phyloP scores from a whole-genome alignment of 2,113 vertebrate genomes.

The Neodontobutis hainanensis region DNA sequence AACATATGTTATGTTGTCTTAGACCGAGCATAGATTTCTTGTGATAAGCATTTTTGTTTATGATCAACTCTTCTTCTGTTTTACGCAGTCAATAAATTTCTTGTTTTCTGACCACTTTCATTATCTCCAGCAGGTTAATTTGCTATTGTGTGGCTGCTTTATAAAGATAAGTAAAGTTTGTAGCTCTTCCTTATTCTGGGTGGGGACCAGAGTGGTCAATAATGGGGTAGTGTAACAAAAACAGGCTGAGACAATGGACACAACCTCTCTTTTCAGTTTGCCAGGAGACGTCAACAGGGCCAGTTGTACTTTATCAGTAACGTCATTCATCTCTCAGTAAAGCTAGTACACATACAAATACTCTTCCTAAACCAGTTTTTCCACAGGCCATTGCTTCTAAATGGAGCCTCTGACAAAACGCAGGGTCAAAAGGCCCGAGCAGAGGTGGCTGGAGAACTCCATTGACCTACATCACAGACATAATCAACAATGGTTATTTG shows the following conservation, averaged over 20 bases:
- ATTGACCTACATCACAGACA: slow-evolving; percentile 66
- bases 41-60: background rate
- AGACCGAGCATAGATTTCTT: background rate
- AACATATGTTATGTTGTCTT: background rate
- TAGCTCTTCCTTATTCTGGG: slow-evolving; percentile 40
- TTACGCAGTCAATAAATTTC: background rate
- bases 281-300: slow-evolving; percentile 57
- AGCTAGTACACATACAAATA: slow-evolving; percentile 20
- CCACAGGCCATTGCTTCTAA: slow-evolving; percentile 32
- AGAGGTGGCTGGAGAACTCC: slow-evolving; percentile 52
- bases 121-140: slow-evolving; percentile 19
- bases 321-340: slow-evolving; percentile 61
- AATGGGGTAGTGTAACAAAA: slow-evolving; percentile 36
- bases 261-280: slow-evolving; percentile 46
- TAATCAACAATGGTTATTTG: slow-evolving; percentile 67
- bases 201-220: slow-evolving; percentile 41
- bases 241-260: slow-evolving; percentile 50
- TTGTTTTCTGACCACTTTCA: background rate
- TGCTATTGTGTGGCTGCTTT: slow-evolving; percentile 30
- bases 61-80: background rate
- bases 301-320: slow-evolving; percentile 59
- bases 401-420: slow-evolving; percentile 48
- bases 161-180: slow-evolving; percentile 44
- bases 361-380: background rate
- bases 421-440: slow-evolving; percentile 59